Evolutionary conservation across 2,113 vertebrate genomes (phyloP).

Genomic region (Hoplias malabaricus): DNA sequence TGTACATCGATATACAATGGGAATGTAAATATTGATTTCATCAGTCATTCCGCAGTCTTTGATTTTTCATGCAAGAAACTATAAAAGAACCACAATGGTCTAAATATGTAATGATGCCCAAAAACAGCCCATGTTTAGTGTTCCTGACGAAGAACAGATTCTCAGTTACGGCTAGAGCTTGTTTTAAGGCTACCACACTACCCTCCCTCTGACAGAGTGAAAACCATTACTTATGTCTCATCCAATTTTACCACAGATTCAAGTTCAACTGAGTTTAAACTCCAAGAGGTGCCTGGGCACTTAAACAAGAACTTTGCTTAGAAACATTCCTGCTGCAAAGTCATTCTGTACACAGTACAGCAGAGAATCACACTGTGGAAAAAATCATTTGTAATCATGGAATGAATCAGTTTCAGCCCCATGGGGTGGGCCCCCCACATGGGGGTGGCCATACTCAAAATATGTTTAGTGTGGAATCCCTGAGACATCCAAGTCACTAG

Average conservation of each 20-base stretch:
- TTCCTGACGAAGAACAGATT: conserved; percentile 2
- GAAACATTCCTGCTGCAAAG: neutral
- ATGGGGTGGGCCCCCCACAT: no score
- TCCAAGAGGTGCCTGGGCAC: neutral
- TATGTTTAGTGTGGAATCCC: no score
- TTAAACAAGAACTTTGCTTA: neutral
- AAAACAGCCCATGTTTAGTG: conserved; percentile 8
- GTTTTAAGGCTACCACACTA: neutral
- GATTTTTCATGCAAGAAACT: neutral
- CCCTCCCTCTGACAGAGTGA: neutral
- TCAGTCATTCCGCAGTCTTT: conserved; percentile 10
- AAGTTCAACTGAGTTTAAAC: neutral
- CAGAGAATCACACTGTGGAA: neutral
- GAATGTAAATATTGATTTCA: conserved; percentile 35
- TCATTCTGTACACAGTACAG: neutral
- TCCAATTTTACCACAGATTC: neutral
- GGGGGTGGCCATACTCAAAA: no score
- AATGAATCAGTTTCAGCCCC: no score
- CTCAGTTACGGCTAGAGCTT: neutral
- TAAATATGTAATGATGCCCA: conserved; percentile 2
- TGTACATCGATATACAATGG: no score
- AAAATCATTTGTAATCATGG: no score
- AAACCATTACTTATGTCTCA: neutral
- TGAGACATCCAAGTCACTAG: no score
- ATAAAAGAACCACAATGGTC: conserved; percentile 8